These are phyloP conservation scores for Dendrophyllia cribrosa DNA, from an alignment of 64 coral and sea anemone genomes.

Conservation along the genomic window DNA sequence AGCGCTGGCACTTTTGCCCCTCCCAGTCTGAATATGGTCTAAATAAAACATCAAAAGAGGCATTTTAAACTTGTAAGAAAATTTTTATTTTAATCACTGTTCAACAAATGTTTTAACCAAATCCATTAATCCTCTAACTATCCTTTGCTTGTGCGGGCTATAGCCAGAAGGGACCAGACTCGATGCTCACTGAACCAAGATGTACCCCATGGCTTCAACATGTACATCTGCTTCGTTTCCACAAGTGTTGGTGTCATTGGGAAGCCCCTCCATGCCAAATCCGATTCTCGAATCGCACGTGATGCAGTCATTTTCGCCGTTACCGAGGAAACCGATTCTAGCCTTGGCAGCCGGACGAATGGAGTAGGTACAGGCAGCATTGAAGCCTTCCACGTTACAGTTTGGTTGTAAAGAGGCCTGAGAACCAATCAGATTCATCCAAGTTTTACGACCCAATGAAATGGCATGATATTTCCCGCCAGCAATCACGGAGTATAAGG, in stretches of 20 bases:
- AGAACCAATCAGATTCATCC: neutral
- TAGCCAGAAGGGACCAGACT: too few species aligned
- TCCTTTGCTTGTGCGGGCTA: too few species aligned
- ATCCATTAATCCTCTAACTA: too few species aligned
- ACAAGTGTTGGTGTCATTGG: slow-evolving; percentile 25
- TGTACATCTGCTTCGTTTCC: slow-evolving; percentile 41
- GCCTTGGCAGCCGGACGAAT: slow-evolving; percentile 3
- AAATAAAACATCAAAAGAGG: too few species aligned
- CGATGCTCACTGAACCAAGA: slow-evolving; percentile 29
- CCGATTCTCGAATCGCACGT: slow-evolving; percentile 44
- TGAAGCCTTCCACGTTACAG: slow-evolving; percentile 29
- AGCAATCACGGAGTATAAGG: neutral
- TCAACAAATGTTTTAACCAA: too few species aligned
- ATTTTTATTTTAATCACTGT: too few species aligned
- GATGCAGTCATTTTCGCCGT: neutral
- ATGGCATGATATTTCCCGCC: neutral
- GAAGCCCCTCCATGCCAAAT: slow-evolving; percentile 46
- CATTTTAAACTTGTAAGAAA: too few species aligned
- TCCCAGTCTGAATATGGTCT: too few species aligned
- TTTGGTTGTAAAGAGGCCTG: slow-evolving; percentile 25
- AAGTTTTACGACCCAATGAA: neutral
- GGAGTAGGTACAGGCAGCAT: neutral
- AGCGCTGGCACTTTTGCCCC: too few species aligned
- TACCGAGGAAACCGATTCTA: slow-evolving; percentile 43
- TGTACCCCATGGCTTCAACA: slow-evolving; percentile 60